Conservation (phyloP, 2,113 vertebrate genomes). For the Lasiurus borealis region DNA sequence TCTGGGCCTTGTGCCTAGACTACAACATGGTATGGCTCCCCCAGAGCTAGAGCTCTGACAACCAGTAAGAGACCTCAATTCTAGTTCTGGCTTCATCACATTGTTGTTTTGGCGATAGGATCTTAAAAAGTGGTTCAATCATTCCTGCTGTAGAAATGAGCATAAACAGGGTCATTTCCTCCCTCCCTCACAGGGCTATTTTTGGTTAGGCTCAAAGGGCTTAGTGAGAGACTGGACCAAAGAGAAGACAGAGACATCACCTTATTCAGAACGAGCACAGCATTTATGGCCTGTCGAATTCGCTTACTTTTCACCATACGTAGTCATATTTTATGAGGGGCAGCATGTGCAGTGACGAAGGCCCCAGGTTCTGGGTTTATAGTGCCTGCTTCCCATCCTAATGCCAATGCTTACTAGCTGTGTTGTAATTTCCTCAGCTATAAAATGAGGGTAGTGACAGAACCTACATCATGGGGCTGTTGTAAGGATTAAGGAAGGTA, state of each 20-base stretch:
- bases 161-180: background rate
- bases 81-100: constrained; percentile 8
- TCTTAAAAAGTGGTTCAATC: background rate
- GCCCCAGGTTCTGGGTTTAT: background rate
- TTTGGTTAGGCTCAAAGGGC: background rate
- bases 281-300: background rate
- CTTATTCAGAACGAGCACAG: background rate
- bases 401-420: background rate
- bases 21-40: background rate
- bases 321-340: background rate
- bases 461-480: background rate
- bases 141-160: background rate
- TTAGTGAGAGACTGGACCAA: background rate
- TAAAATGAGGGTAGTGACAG: background rate
- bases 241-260: background rate
- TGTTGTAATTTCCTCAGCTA: constrained; percentile 18
- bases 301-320: background rate
- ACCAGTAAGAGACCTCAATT: background rate
- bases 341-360: background rate
- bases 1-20: background rate
- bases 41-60: background rate
- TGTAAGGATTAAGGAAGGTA: constrained; percentile 24
- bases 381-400: background rate
- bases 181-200: background rate
- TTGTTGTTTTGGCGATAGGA: background rate